Base-by-base conservation (phyloP, 1,140 invertebrate species). In the Zaprionus kolodkinae region DNA sequence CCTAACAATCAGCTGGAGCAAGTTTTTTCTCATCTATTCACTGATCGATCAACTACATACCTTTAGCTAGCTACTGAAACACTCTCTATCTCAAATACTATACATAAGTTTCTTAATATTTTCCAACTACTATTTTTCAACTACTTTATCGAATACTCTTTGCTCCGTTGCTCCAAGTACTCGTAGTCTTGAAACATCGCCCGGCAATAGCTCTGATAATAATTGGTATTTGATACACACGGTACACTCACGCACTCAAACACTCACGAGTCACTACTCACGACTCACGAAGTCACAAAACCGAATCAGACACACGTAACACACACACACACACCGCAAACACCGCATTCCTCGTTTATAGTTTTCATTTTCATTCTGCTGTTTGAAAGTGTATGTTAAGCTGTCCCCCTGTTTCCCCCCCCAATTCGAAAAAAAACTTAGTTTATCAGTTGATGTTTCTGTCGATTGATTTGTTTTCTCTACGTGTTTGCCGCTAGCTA, bases 211-310 rank as follows among this genome's bases (percentile, higher is more conserved):
- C 85, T 88, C 78, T 81, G 81, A 85, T 75, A 90, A 90, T 90
- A 89, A 89, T 89, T 90, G 85, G 85, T 90, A 89, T 89, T 90
- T 79, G 78, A 81, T 68, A n/a, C 35, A 77, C 52, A 71, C 13
- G 35, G 45, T 43, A 65, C 27, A 38, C 27, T 40, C 62, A 55
- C 72, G 13, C 59, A 52, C 66, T 64, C 48, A 15, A 50, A 45
- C 30, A n/a, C 10, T 60, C 56, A 59, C 55, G 12, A 50, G 11
- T 17, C 5, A 55, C 6, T 5, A 65, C 17, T 43, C 52, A 76
- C 61, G 38, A 76, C 38, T 64, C 67, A 76, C 66, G 48, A 63
- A 40, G 25, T 17, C 66, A 25, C 50, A 30, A 33, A 17, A 35
- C 35, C 56, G 5, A 63, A 67, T 66, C 75, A 73, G 15, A 52